Evolutionary conservation across 2,113 vertebrate genomes (phyloP).

Genomic region (Pachypanchax playfairii): DNA sequence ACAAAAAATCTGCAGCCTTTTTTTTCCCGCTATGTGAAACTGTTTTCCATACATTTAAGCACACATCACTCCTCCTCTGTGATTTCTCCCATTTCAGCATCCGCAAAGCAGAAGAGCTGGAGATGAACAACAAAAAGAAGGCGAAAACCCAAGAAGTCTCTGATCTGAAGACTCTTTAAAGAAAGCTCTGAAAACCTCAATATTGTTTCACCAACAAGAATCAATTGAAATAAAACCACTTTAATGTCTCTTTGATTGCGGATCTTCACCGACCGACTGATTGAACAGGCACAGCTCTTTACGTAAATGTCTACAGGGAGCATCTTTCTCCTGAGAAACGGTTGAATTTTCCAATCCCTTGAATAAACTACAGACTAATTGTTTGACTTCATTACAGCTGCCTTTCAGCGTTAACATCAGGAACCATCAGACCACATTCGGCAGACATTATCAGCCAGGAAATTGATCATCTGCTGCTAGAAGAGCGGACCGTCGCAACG

Average conservation of each 20-base stretch:
- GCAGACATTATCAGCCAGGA: constrained; percentile 38
- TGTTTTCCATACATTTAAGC: constrained; percentile 47
- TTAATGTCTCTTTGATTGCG: not conserved
- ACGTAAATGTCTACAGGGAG: not conserved
- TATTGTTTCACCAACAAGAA: constrained; percentile 2
- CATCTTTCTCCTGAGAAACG: not conserved
- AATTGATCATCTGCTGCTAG: constrained; percentile 36
- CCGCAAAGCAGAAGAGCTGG: constrained; percentile 20
- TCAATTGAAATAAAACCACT: constrained; percentile 3
- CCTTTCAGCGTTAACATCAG: not conserved
- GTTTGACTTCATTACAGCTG: not conserved
- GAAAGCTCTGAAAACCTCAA: not conserved
- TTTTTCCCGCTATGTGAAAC: constrained; percentile 11
- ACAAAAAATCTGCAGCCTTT: constrained; percentile 1
- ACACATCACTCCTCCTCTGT: constrained; percentile 22
- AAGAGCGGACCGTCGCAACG: constrained; percentile 5
- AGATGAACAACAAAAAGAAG: constrained; percentile 19
- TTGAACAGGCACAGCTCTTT: not conserved
- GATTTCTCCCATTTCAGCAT: constrained; percentile 42
- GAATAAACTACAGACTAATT: not conserved
- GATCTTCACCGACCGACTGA: not conserved
- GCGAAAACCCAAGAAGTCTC: too few relatives aligned
- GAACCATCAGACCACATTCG: constrained; percentile 26
- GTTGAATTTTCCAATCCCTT: not conserved
- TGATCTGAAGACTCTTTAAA: constrained; percentile 16